Percentiles rank a stretch among this genome's conserved stretches.
phyloP scores from a whole-genome alignment of 2,797 vertebrate species.

The Fistularia tabacaria region DNA sequence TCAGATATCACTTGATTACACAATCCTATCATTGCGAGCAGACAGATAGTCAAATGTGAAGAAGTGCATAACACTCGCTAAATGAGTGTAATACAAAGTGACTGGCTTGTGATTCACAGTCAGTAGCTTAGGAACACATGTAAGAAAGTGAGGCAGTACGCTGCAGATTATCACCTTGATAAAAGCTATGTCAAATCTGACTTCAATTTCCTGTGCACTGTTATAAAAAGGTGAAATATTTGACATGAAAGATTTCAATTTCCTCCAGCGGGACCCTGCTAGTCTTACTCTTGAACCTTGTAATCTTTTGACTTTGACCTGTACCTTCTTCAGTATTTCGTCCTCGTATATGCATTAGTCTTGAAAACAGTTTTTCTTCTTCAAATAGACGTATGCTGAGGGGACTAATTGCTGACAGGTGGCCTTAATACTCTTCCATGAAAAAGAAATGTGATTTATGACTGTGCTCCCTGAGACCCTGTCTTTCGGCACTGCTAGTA shows the following conservation, averaged over 20 bases:
- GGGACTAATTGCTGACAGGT: conserved; percentile 79
- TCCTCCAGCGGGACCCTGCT: too few species aligned
- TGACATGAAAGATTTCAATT: conserved; percentile 19
- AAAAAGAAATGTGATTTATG: conserved; percentile 78
- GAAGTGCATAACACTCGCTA: not conserved
- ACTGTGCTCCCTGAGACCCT: conserved; percentile 47
- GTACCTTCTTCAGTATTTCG: conserved; percentile 1
- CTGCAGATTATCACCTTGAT: conserved; percentile 41
- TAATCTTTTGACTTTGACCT: conserved; percentile 10
- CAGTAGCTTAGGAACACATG: conserved; percentile 9
- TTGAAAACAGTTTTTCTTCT: too few species aligned
- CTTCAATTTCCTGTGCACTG: conserved; percentile 44
- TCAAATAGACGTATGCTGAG: conserved; percentile 40
- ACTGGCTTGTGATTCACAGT: conserved; percentile 15
- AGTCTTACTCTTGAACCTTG: conserved; percentile 3
- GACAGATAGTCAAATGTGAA: not conserved
- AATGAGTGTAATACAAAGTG: not conserved
- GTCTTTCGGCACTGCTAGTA: conserved; percentile 64
- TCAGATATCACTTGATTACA: too few species aligned
- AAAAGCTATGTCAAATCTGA: conserved; percentile 37
- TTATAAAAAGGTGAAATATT: conserved; percentile 13
- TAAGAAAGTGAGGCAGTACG: conserved; percentile 22
- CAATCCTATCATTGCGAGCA: too few species aligned
- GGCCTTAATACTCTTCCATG: conserved; percentile 67
- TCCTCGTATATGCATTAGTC: conserved; percentile 1